Conservation (phyloP, 2,797 vertebrate species). For the Poeciliopsis paucimaculata region DNA sequence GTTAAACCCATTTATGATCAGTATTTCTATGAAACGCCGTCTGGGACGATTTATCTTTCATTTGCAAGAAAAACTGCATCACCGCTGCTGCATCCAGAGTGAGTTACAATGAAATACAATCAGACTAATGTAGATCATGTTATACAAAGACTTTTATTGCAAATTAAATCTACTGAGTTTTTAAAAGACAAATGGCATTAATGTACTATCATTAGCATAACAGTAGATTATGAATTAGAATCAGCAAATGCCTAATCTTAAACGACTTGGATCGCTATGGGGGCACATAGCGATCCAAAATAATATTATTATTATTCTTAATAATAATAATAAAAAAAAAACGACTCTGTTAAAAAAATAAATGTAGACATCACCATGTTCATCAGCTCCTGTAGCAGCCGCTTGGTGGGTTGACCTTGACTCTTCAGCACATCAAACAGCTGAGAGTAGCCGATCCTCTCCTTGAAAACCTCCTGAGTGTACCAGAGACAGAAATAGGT, state of each 20-base stretch:
- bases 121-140: neutral
- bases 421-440: conserved; percentile 93
- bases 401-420: conserved; percentile 90
- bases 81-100: neutral
- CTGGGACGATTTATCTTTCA: neutral
- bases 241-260: neutral
- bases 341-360: neutral
- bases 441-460: conserved; percentile 94
- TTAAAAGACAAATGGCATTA: neutral
- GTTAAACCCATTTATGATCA: neutral
- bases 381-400: conserved; percentile 93
- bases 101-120: neutral
- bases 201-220: neutral
- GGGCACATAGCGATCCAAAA: too few relatives aligned
- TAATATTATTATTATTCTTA: too few relatives aligned
- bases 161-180: neutral
- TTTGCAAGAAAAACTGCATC: neutral
- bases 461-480: conserved; percentile 95
- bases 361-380: conserved; percentile 88
- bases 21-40: neutral
- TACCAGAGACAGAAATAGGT: conserved; percentile 65
- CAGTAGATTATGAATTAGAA: neutral
- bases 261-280: neutral
- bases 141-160: neutral
- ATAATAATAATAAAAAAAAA: neutral